Base-by-base conservation (phyloP, 1,140 invertebrate genomes). In the Atta cephalotes region DNA sequence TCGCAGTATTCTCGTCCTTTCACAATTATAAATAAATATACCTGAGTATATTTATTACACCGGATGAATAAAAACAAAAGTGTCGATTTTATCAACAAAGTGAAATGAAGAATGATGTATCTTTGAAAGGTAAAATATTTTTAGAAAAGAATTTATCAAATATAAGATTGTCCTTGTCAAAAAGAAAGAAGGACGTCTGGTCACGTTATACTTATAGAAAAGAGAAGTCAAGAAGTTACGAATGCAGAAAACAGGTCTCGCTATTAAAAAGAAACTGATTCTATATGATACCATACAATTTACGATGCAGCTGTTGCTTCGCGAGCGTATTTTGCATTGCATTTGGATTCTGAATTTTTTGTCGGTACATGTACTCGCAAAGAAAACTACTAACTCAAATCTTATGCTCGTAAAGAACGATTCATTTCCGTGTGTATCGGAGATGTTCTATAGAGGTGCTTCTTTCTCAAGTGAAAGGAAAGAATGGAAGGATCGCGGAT, bases 241-340 rank as follows among this genome's bases (percentile, higher is more conserved):
- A 65, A 39, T 10, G 10, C 25, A 5, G 28, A 25, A 31, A 49
- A 79, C 31, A 5, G 31, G 72, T 80, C 28, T 16, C 18, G n/a
- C 25, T 21, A 53, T 53, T 68, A 80, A n/a, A 68, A 35, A 68
- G 9, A 68, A 80, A 10, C 14, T 53, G 14, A 53, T 80, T 53
- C 45, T n/a, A 53, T 14, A 68, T 7, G 45, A 68, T 21, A 21
- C 3, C 2, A n/a, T 7, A 7, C 12, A 51, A 70, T 28, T 70
- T 70, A 68, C n/a, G 7, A 14, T 9, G n/a, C 28, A 56, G 45
- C 45, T 51, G 66, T 25, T 70, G 25, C 49, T 25, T 70, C 31
- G 14, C 9, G 25, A 66, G 16, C 21, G 12, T 21, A 80, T 53
- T 16, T 25, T 14, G 28, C 28, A 31, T 25, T 5, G n/a, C 49